phyloP scores from a whole-genome alignment of 37 sponge, comb jelly and placozoan genomes.

The Oopsacas minuta region DNA sequence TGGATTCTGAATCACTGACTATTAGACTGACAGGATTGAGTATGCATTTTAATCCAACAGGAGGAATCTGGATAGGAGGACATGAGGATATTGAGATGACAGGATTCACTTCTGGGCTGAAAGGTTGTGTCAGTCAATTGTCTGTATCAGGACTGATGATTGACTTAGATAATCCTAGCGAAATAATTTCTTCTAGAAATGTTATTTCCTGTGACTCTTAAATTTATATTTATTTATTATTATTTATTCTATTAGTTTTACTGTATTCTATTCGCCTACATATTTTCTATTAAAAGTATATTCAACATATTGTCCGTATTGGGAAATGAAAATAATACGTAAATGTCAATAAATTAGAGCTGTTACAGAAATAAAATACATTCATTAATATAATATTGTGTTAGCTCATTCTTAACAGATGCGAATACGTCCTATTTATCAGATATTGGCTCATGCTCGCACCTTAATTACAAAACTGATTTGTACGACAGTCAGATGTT shows the following conservation, averaged over 20 bases:
- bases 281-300: no score
- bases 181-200: not conserved
- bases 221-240: no score
- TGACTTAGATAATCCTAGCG: not conserved
- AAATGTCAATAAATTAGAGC: no score
- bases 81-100: not conserved
- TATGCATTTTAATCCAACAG: not conserved
- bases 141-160: not conserved
- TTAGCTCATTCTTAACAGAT: no score
- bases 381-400: no score
- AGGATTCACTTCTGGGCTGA: not conserved
- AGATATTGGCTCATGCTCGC: no score
- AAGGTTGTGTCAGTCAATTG: not conserved
- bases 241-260: not conserved
- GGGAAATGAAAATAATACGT: no score
- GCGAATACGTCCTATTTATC: no score
- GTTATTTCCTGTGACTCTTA: not conserved
- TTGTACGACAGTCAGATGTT: not conserved
- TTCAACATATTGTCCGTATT: no score
- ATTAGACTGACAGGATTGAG: not conserved
- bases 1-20: not conserved
- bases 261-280: not conserved
- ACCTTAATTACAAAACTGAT: no score
- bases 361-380: no score
- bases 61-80: constrained; percentile 3